Evolutionary conservation across 2,888 invertebrate genomes (phyloP).

Genomic region (Callimorpha dominula): DNA sequence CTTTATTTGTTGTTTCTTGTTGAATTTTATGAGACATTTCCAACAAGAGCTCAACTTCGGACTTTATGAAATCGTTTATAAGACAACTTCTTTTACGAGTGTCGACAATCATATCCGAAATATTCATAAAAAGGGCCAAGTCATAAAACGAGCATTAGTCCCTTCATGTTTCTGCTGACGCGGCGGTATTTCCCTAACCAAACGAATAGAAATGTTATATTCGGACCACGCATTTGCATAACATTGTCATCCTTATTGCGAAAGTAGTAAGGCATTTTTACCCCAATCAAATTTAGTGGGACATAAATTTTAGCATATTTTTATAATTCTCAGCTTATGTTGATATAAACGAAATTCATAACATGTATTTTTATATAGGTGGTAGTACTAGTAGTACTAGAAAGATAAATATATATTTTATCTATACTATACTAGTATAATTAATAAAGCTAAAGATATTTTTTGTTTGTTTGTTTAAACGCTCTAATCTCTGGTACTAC

Average conservation of each 20-base stretch:
- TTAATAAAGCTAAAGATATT: no score
- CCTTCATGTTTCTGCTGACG: slow-evolving; percentile 72
- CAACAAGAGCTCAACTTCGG: slow-evolving; percentile 37
- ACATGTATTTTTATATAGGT: slow-evolving; percentile 14
- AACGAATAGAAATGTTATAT: slow-evolving; percentile 56
- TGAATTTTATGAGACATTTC: background rate
- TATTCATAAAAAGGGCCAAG: slow-evolving; percentile 77
- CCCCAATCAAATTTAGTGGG: slow-evolving; percentile 43
- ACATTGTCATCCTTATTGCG: slow-evolving; percentile 48
- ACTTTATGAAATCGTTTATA: slow-evolving; percentile 63
- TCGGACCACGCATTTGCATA: slow-evolving; percentile 50
- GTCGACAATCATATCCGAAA: slow-evolving; percentile 78
- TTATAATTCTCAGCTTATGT: slow-evolving; percentile 45
- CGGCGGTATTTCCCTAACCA: slow-evolving; percentile 60
- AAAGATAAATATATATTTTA: background rate
- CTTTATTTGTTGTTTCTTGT: background rate
- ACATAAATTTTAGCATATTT: slow-evolving; percentile 46
- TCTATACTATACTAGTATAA: no score
- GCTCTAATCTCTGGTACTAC: no score
- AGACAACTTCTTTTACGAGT: slow-evolving; percentile 72
- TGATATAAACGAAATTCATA: slow-evolving; percentile 25
- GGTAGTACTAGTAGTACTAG: slow-evolving; percentile 6
- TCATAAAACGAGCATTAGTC: slow-evolving; percentile 80
- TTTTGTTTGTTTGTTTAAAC: no score
- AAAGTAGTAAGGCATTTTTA: slow-evolving; percentile 48